Conservation (phyloP, 2,888 invertebrate genomes). For the Caenorhabditis sp. region DNA sequence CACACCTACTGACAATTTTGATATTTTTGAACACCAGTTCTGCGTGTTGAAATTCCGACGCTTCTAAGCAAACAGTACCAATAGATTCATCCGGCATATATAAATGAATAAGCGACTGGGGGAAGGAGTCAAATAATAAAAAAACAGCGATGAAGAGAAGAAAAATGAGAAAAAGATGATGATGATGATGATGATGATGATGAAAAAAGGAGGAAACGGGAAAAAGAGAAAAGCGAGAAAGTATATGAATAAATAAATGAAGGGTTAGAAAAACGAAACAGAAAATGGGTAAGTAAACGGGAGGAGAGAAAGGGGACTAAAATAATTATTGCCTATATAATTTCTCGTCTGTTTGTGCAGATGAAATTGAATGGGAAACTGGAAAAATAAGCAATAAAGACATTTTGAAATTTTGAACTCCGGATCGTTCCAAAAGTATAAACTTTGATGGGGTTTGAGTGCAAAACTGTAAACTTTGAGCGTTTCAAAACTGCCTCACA, state of each 20-base stretch:
- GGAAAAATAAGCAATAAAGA: background rate
- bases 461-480: too few relatives aligned
- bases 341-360: background rate
- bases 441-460: too few relatives aligned
- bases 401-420: too few relatives aligned
- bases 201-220: background rate
- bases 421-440: too few relatives aligned
- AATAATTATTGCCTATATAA: slow-evolving; percentile 18
- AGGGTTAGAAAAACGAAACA: slow-evolving; percentile 7
- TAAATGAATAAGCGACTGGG: too few relatives aligned
- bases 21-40: too few relatives aligned
- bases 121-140: too few relatives aligned
- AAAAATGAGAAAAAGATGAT: background rate
- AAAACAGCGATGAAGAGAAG: slow-evolving; percentile 11
- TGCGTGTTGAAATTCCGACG: too few relatives aligned
- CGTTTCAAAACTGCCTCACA: too few relatives aligned
- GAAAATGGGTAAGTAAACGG: background rate
- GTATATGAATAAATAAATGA: slow-evolving; percentile 19
- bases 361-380: background rate
- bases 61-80: too few relatives aligned
- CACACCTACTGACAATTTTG: too few relatives aligned
- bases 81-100: too few relatives aligned
- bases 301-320: background rate
- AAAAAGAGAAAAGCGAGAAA: background rate
- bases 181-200: background rate